phyloP scores from a whole-genome alignment of 2,113 vertebrate species.

The Fulica atra region DNA sequence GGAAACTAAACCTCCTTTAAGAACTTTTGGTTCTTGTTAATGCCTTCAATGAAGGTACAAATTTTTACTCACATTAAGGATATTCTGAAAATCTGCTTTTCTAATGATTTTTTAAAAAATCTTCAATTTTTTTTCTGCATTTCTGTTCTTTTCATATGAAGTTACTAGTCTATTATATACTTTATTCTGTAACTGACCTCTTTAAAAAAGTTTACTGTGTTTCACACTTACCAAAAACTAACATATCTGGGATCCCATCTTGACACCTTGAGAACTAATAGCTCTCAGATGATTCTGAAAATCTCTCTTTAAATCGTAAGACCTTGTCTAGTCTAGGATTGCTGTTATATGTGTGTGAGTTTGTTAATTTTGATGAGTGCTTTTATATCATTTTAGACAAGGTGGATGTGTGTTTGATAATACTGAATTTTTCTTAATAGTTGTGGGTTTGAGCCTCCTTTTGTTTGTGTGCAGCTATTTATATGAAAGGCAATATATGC shows the following conservation, averaged over 20 bases:
- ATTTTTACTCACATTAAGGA: background rate
- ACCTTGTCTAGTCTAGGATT: constrained; percentile 3
- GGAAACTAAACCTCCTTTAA: background rate
- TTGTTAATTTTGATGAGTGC: background rate
- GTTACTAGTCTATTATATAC: background rate
- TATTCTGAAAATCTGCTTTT: background rate
- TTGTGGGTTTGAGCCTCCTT: background rate
- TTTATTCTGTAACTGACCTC: background rate
- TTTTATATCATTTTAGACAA: background rate
- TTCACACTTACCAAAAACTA: background rate
- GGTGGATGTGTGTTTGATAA: background rate
- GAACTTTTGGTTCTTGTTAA: background rate
- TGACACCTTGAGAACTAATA: background rate
- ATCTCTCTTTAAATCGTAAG: constrained; percentile 1
- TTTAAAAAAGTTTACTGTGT: background rate
- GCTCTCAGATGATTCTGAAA: background rate
- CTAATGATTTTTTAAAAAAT: background rate
- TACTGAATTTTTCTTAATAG: background rate
- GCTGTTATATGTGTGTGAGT: background rate
- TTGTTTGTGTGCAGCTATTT: background rate
- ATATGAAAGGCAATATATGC: background rate
- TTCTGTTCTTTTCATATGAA: background rate
- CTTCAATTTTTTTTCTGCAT: background rate
- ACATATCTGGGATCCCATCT: background rate
- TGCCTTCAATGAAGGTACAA: background rate